phyloP scores from a whole-genome alignment of 1,140 invertebrate genomes.

The Mercenaria mercenaria region DNA sequence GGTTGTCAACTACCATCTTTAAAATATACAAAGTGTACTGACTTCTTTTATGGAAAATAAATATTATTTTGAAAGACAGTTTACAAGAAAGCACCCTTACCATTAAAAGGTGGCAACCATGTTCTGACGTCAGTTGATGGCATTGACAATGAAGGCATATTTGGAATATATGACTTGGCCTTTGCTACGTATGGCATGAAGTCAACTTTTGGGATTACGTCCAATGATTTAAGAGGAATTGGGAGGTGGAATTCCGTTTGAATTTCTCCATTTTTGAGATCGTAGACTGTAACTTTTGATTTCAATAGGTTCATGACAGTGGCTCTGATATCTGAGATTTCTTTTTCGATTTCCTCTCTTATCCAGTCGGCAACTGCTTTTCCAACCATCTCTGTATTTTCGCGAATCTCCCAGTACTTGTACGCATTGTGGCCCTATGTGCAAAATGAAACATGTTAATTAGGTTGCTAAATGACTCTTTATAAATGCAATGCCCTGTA shows the following conservation, averaged over 20 bases:
- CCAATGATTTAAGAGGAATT: conserved; percentile 95
- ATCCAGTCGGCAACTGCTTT: conserved; percentile 37
- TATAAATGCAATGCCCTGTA: no score
- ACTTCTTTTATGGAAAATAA: not conserved
- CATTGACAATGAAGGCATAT: conserved; percentile 69
- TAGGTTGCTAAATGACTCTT: no score
- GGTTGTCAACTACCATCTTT: not conserved
- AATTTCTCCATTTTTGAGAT: conserved; percentile 92
- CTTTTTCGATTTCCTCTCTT: conserved; percentile 56
- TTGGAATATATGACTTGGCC: conserved; percentile 55
- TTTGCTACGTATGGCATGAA: conserved; percentile 63
- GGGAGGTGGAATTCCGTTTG: conserved; percentile 94
- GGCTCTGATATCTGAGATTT: conserved; percentile 70
- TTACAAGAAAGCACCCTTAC: conserved; percentile 60
- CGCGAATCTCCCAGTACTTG: conserved; percentile 73
- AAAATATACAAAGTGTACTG: not conserved
- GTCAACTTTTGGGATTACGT: conserved; percentile 89
- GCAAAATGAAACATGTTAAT: not conserved
- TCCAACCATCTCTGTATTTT: conserved; percentile 53
- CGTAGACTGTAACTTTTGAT: conserved; percentile 89
- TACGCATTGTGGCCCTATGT: conserved; percentile 70
- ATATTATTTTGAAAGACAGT: not conserved
- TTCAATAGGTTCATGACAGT: conserved; percentile 70
- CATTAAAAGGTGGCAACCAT: conserved; percentile 81
- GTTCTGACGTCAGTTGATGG: conserved; percentile 70